Percentiles rank a stretch among this genome's conserved stretches.
Conservation (phyloP, 2,113 vertebrate species). For the Lepidothrix coronata region DNA sequence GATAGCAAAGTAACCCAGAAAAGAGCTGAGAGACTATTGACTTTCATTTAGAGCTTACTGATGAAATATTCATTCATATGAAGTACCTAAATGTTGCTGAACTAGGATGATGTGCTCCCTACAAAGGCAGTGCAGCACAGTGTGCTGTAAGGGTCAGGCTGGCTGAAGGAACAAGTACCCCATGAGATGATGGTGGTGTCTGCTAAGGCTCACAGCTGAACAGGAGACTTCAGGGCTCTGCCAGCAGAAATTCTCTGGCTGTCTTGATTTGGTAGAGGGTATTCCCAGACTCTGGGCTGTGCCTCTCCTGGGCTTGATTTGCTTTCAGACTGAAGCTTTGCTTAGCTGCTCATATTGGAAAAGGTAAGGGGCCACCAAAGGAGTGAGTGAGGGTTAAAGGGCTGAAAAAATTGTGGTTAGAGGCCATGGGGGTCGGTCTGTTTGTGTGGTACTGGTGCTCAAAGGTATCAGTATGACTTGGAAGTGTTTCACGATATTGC, state of each 20-base stretch:
- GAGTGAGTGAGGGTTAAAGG: background rate
- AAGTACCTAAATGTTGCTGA: background rate
- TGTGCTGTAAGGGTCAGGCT: background rate
- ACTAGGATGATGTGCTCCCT: background rate
- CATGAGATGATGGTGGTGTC: background rate
- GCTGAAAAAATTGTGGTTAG: background rate
- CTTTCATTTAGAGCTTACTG: background rate
- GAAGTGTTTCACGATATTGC: background rate
- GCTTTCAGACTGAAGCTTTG: background rate
- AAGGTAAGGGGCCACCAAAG: background rate
- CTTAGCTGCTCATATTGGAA: background rate
- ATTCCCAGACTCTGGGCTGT: background rate
- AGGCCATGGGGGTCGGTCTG: background rate
- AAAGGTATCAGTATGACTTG: background rate
- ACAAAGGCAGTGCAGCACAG: background rate
- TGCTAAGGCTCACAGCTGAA: background rate
- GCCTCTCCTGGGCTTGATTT: background rate
- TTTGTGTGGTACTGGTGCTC: fast-evolving
- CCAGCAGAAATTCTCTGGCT: background rate
- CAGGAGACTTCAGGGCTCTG: background rate
- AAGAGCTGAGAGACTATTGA: background rate
- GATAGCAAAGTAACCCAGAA: background rate
- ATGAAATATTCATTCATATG: background rate
- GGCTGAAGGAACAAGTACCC: background rate
- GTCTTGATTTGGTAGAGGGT: background rate